Percentiles rank a stretch among this genome's conserved stretches.
Conservation (phyloP, 1,140 invertebrate genomes). For the Rhopalosiphum padi region DNA sequence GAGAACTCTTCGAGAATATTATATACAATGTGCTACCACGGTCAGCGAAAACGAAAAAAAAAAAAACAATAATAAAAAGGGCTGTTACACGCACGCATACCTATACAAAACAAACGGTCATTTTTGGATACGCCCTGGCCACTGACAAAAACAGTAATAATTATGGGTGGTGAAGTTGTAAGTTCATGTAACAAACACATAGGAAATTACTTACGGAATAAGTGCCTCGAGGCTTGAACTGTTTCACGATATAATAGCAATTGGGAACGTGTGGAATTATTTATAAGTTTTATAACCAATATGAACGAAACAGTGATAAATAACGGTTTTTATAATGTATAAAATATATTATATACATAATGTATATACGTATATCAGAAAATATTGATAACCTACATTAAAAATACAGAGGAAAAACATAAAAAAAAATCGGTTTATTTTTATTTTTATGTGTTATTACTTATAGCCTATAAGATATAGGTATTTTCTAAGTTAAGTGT, state of each 20-base stretch:
- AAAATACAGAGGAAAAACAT: neutral
- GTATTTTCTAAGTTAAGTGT: too few relatives aligned
- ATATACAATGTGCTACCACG: neutral
- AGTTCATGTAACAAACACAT: slow-evolving; percentile 13
- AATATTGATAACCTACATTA: neutral
- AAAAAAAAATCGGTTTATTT: neutral
- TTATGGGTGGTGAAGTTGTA: slow-evolving; percentile 8
- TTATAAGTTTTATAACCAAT: neutral
- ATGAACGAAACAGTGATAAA: neutral
- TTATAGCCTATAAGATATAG: too few relatives aligned
- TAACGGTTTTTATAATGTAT: neutral
- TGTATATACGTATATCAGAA: neutral
- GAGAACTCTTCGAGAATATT: neutral
- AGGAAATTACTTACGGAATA: neutral
- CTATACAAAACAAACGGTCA: slow-evolving; percentile 26
- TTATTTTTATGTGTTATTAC: too few relatives aligned
- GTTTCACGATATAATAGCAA: neutral
- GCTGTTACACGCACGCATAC: neutral
- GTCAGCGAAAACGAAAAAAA: neutral
- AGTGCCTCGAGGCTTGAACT: neutral
- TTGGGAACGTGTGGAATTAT: neutral
- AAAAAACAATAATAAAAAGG: slow-evolving; percentile 6
- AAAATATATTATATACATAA: neutral
- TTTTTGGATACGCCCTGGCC: slow-evolving; percentile 34
- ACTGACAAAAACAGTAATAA: slow-evolving; percentile 38